Evolutionary conservation across 2,113 vertebrate species (phyloP).

Genomic region (Mixornis gularis): DNA sequence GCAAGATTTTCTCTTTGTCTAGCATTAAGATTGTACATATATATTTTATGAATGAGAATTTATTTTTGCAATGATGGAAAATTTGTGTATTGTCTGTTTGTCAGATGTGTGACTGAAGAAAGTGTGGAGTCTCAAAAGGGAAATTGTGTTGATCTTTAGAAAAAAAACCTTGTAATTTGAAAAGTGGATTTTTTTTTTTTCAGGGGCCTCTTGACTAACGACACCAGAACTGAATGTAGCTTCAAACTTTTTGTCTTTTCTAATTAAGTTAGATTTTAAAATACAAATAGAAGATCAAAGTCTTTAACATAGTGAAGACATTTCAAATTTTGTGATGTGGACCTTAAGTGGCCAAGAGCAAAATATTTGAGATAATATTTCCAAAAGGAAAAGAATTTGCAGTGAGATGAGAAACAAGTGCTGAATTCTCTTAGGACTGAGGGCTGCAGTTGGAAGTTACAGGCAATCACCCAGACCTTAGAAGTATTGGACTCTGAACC

Average conservation of each 20-base stretch:
- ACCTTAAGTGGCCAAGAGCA: not conserved
- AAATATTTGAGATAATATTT: not conserved
- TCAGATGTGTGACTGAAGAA: not conserved
- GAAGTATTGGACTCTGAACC: not conserved
- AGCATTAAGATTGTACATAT: not conserved
- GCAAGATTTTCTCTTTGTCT: not conserved
- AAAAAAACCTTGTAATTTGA: not conserved
- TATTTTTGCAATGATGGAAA: not conserved
- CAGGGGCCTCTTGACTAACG: not conserved
- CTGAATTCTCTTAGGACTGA: not conserved
- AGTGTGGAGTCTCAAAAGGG: not conserved
- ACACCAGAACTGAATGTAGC: not conserved
- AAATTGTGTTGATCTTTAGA: not conserved
- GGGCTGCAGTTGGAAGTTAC: fast-evolving
- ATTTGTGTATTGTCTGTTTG: not conserved
- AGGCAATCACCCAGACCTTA: not conserved
- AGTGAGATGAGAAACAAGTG: not conserved
- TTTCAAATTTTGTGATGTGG: not conserved
- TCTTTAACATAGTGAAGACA: not conserved
- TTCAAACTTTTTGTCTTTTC: not conserved
- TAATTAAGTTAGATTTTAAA: not conserved
- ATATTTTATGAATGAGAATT: not conserved
- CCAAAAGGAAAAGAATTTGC: not conserved
- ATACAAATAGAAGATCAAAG: not conserved
- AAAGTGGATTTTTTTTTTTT: not conserved